Conservation (phyloP, 2,113 vertebrate species). For the Cricetomys ansorgei region DNA sequence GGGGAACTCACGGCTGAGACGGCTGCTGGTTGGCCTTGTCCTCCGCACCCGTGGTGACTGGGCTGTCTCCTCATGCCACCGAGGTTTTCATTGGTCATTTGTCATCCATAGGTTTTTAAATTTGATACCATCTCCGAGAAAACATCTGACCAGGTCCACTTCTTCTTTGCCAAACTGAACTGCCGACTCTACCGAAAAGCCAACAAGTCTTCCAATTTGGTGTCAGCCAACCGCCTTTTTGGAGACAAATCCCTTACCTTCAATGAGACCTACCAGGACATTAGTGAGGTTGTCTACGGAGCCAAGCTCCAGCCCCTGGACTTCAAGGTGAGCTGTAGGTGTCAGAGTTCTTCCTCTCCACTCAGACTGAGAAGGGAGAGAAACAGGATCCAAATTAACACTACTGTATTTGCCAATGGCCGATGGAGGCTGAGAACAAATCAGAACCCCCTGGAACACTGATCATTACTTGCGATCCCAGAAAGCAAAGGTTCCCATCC, state of each 20-base stretch:
- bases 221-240: conserved; percentile 95
- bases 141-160: conserved; percentile 97
- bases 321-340: conserved; percentile 91
- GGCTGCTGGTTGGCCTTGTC: not conserved
- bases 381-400: not conserved
- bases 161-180: conserved; percentile 98
- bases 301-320: conserved; percentile 95
- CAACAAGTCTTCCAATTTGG: conserved; percentile 90
- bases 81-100: conserved; percentile 46
- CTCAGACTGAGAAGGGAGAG: not conserved
- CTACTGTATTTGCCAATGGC: not conserved
- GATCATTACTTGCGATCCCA: not conserved
- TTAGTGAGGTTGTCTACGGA: conserved; percentile 94
- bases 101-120: conserved; percentile 91
- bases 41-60: not conserved
- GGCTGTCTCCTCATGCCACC: too few species aligned
- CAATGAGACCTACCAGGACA: conserved; percentile 95
- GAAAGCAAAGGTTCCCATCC: not conserved
- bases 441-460: not conserved
- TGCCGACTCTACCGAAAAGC: conserved; percentile 96
- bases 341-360: not conserved
- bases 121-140: conserved; percentile 96
- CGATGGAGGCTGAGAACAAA: not conserved
- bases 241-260: conserved; percentile 93
- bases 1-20: not conserved